Percentiles rank a stretch among this genome's conserved stretches.
phyloP scores from a whole-genome alignment of 2,113 vertebrate genomes.

The Hydropotes inermis region DNA sequence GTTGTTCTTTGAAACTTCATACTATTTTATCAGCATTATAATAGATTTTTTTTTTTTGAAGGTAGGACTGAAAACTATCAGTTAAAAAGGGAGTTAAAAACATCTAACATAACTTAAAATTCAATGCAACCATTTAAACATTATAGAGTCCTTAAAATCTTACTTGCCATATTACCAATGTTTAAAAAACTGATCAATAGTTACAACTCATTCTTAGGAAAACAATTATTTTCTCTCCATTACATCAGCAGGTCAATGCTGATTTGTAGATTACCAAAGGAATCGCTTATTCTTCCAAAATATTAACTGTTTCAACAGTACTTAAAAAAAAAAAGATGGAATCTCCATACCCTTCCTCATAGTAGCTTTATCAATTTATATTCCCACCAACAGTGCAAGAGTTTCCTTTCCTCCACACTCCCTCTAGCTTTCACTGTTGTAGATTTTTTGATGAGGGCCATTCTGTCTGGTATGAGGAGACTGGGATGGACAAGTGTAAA shows the following conservation, averaged over 20 bases:
- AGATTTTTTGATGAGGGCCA: neutral
- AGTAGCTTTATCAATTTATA: neutral
- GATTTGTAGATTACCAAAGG: neutral
- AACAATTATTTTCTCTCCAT: neutral
- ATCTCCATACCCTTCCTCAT: neutral
- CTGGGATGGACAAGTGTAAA: neutral
- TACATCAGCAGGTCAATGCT: neutral
- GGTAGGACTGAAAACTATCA: neutral
- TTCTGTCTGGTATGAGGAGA: neutral
- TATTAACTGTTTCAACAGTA: neutral
- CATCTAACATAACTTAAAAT: neutral
- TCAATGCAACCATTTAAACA: neutral
- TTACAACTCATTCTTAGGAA: neutral
- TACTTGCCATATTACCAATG: neutral
- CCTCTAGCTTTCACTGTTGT: neutral
- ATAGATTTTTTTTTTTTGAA: neutral
- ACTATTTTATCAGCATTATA: neutral
- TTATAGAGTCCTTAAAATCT: neutral
- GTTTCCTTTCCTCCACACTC: neutral
- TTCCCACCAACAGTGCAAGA: neutral
- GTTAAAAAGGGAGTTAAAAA: neutral
- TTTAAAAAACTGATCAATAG: neutral
- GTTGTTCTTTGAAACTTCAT: neutral
- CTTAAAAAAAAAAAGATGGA: neutral
- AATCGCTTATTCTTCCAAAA: neutral